Percentiles rank a stretch among this genome's conserved stretches.
These are phyloP conservation scores for Sylvia atricapilla DNA, from an alignment of 2,113 vertebrate species.

Conservation along the genomic window DNA sequence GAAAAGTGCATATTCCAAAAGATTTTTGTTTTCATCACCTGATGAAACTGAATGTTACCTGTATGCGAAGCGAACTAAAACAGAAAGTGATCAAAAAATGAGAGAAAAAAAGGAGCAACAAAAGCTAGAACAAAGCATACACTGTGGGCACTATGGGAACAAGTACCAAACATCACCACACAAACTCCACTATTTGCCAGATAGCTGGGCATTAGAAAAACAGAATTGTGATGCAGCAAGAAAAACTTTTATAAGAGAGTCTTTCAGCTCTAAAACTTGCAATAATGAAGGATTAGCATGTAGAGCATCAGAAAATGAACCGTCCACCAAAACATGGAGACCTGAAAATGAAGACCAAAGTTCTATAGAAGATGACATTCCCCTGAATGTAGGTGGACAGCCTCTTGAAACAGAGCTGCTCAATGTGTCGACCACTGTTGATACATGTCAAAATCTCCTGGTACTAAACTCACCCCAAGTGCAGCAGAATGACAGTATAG, in stretches of 20 bases:
- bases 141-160: background rate
- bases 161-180: background rate
- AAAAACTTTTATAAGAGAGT: background rate
- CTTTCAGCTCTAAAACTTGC: background rate
- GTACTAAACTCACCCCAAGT: background rate
- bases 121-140: background rate
- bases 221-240: background rate
- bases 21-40: background rate
- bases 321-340: background rate
- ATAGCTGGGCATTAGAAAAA: background rate
- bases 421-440: background rate
- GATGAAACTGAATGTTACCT: background rate
- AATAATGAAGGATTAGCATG: background rate
- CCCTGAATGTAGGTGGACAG: background rate
- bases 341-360: background rate
- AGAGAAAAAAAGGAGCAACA: background rate
- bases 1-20: background rate
- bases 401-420: background rate
- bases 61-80: constrained; percentile 20
- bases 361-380: background rate
- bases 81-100: background rate
- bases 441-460: accelerated
- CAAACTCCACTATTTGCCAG: background rate
- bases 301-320: background rate
- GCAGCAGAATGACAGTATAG: background rate